Percentiles rank a stretch among this genome's conserved stretches.
Evolutionary conservation across 2,797 vertebrate species (phyloP).

Genomic region (Graptemys geographica): DNA sequence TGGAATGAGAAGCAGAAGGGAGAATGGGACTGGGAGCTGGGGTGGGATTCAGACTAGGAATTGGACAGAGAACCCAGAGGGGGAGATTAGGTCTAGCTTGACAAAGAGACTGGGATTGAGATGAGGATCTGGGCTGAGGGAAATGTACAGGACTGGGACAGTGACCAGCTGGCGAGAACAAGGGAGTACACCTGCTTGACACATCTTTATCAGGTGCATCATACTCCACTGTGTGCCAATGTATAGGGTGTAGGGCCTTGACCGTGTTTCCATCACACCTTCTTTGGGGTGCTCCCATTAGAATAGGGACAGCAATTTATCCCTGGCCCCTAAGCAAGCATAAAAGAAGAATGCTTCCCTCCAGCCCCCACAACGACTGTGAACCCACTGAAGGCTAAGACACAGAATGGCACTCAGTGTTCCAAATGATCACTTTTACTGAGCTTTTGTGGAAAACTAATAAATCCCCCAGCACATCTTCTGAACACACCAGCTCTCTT

Average conservation of each 20-base stretch:
- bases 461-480: neutral
- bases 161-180: neutral
- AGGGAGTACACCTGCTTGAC: neutral
- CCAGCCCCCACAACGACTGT: neutral
- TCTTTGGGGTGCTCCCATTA: neutral
- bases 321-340: neutral
- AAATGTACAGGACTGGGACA: neutral
- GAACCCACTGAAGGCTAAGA: neutral
- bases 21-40: neutral
- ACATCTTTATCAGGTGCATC: neutral
- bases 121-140: neutral
- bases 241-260: neutral
- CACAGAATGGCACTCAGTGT: neutral
- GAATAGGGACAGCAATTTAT: neutral
- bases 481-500: neutral
- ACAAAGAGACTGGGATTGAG: neutral
- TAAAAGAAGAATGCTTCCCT: neutral
- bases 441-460: neutral
- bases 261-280: neutral
- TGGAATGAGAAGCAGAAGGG: neutral
- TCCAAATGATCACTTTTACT: neutral
- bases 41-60: neutral
- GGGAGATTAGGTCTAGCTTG: neutral
- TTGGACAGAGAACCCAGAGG: neutral
- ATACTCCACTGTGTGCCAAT: neutral